phyloP scores from a whole-genome alignment of 2,113 vertebrate species.

The Poecile atricapillus region DNA sequence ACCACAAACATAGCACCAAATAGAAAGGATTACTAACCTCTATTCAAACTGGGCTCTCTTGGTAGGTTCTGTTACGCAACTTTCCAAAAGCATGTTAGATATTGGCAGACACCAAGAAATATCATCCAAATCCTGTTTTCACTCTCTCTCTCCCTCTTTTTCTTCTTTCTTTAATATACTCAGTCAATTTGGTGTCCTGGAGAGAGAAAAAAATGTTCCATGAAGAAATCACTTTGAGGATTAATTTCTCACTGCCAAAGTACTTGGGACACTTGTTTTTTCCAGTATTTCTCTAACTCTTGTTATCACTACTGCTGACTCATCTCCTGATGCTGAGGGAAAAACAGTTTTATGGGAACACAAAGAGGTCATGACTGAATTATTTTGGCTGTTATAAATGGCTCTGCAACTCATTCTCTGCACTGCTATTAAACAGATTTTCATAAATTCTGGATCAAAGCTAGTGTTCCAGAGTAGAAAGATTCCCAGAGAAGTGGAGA shows the following conservation, averaged over 20 bases:
- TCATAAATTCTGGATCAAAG: neutral
- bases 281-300: conserved; percentile 53
- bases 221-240: conserved; percentile 70
- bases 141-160: neutral
- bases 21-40: conserved; percentile 35
- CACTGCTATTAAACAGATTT: neutral
- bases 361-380: conserved; percentile 43
- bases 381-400: conserved; percentile 54
- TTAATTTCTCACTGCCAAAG: conserved; percentile 63
- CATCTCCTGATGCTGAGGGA: conserved; percentile 58
- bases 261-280: conserved; percentile 61
- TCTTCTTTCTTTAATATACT: conserved; percentile 42
- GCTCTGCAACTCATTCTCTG: neutral
- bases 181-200: conserved; percentile 47
- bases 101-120: conserved; percentile 50
- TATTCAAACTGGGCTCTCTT: conserved; percentile 1
- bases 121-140: conserved; percentile 50
- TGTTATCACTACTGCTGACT: conserved; percentile 72
- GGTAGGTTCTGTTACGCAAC: conserved; percentile 27
- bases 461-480: neutral
- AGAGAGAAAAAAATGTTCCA: conserved; percentile 61
- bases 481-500: neutral
- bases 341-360: conserved; percentile 64
- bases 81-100: conserved; percentile 58
- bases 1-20: neutral